Percentiles rank a stretch among this genome's conserved stretches.
Evolutionary conservation across 53 echinoderm and acorn worm genomes (phyloP).

Genomic region (Crossaster papposus): DNA sequence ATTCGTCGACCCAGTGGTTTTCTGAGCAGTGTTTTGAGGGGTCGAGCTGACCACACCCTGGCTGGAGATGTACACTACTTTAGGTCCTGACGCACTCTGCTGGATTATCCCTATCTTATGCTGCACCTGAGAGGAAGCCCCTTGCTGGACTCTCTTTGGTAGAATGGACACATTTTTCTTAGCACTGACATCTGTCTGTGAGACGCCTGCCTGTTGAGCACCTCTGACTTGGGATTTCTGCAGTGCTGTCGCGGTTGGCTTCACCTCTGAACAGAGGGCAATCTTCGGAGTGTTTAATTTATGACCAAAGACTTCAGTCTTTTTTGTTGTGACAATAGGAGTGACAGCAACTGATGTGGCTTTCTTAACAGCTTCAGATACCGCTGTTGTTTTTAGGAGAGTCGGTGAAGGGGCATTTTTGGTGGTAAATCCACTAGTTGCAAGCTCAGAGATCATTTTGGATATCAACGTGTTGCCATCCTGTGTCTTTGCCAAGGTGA

Average conservation of each 20-base stretch:
- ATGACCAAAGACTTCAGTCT: neutral
- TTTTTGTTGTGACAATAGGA: neutral
- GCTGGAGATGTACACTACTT: conserved; percentile 42
- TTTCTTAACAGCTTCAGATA: conserved; percentile 17
- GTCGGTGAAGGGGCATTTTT: neutral
- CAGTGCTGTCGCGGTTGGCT: neutral
- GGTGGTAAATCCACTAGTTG: neutral
- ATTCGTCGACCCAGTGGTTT: neutral
- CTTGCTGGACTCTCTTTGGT: conserved; percentile 51
- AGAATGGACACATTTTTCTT: conserved; percentile 21
- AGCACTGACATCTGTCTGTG: neutral
- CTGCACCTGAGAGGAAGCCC: conserved; percentile 27
- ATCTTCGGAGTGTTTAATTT: neutral
- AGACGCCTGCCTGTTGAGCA: neutral
- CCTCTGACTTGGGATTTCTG: neutral
- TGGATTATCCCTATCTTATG: conserved; percentile 41
- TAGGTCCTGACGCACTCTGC: conserved; percentile 43
- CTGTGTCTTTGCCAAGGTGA: neutral
- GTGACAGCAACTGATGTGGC: neutral
- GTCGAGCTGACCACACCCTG: conserved; percentile 7
- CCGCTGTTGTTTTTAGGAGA: neutral
- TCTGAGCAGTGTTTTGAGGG: neutral
- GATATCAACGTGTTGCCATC: neutral
- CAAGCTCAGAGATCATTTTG: conserved; percentile 28
- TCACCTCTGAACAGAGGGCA: neutral